These are phyloP conservation scores for Cygnus olor DNA, from an alignment of 2,797 vertebrate species.

Conservation along the genomic window DNA sequence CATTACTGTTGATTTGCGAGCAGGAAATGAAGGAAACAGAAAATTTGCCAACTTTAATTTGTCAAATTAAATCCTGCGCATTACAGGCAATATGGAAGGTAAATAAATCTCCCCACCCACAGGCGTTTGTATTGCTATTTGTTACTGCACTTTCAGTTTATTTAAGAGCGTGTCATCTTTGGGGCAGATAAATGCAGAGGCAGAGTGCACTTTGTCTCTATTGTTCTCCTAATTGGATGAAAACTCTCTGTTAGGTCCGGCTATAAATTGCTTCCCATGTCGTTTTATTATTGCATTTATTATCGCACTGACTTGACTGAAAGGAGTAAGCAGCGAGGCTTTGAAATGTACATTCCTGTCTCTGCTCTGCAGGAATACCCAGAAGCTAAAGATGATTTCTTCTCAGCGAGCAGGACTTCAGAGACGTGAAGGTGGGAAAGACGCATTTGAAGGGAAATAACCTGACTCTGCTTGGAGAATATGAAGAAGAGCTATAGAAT, in stretches of 20 bases:
- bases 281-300: background rate
- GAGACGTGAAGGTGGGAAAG: background rate
- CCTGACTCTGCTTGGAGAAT: background rate
- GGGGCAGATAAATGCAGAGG: background rate
- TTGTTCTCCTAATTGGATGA: background rate
- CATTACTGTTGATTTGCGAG: background rate
- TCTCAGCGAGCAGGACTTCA: background rate
- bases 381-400: background rate
- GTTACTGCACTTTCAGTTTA: slow-evolving; percentile 32
- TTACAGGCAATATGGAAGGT: background rate
- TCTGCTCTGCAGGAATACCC: background rate
- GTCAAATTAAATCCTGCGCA: slow-evolving; percentile 1
- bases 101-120: slow-evolving; percentile 9
- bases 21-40: background rate
- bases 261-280: slow-evolving; percentile 35
- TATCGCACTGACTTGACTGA: background rate
- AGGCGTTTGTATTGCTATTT: slow-evolving; percentile 24
- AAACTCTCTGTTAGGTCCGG: slow-evolving; percentile 3
- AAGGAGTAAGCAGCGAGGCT: background rate
- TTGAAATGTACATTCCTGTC: background rate
- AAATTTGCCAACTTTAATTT: slow-evolving; percentile 32
- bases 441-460: background rate
- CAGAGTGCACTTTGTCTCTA: background rate
- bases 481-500: background rate
- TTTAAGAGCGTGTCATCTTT: slow-evolving; percentile 39